phyloP scores from a whole-genome alignment of 1,140 invertebrate species.

The Tyrophagus putrescentiae region DNA sequence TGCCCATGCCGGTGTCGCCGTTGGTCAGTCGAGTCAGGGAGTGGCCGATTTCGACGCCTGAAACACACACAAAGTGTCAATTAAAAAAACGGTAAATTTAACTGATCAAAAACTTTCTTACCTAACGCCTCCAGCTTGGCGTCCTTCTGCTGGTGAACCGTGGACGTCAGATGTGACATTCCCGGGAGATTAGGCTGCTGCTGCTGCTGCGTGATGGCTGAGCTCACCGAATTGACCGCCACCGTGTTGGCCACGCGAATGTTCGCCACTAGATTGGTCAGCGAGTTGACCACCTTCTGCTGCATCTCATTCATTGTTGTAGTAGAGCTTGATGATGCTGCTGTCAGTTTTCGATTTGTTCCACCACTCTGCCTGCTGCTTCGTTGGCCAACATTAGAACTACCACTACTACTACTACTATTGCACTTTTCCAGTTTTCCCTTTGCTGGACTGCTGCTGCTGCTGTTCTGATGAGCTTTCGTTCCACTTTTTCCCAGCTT shows the following conservation, averaged over 20 bases:
- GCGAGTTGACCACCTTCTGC: background rate
- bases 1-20: background rate
- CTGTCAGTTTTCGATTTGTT: too few species aligned
- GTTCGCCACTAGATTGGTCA: slow-evolving; percentile 4
- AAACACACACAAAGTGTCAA: background rate
- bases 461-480: too few species aligned
- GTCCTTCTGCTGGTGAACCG: too few species aligned
- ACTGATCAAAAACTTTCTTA: background rate
- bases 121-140: background rate
- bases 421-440: background rate
- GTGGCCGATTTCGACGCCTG: background rate
- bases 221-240: background rate
- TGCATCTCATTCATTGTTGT: too few species aligned
- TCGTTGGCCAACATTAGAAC: too few species aligned
- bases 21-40: background rate
- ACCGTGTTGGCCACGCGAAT: background rate
- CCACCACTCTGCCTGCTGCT: too few species aligned
- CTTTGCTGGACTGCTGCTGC: background rate
- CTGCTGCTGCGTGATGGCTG: background rate
- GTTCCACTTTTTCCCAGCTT: too few species aligned
- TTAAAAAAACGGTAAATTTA: background rate
- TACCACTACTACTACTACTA: background rate
- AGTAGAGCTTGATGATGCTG: too few species aligned
- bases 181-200: background rate
- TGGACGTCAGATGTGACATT: too few species aligned